Evolutionary conservation across 2,797 vertebrate species (phyloP), one percentile per base, ranked within the genome.

Genomic region (Psittacula derbiana): DNA sequence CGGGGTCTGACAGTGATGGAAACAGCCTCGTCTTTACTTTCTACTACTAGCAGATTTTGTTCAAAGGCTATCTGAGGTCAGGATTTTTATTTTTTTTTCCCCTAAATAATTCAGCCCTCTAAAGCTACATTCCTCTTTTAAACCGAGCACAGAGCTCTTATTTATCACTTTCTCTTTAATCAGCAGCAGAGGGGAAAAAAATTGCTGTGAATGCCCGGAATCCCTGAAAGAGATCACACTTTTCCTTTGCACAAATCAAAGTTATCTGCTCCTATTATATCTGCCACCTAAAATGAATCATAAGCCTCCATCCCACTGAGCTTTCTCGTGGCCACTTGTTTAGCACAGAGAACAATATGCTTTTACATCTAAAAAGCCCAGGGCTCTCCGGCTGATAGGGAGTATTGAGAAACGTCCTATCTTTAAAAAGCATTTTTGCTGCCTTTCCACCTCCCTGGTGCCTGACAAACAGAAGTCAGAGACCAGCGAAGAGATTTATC

Each of bases 101-200:
- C 18, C 61, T 58, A 80, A 96, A 64, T 55, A 87, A 90, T 38
- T 70, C 82, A 76, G 70, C 66, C 73, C 87, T 92, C 90, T 90
- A 80, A 93, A 94, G 83, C 71, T 50, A 79, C 85, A 14, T 82
- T 92, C 71, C 64, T 93, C 73, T 70, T 92, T 87, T 86, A 90
- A 79, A 79, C n/a, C 1, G 7, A 95, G 40, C 92, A 62, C 27
- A 52, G 79, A 86, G 67, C 64, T 80, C 81, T 88, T 93, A 83
- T 84, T 96, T 96, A 90, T 90, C 79, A 86, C 62, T 85, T 86
- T 92, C 74, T n/a, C 60, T 92, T 96, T 95, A 96, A 96, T 87
- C 83, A 91, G 78, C 70, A 88, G 60, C 55, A 84, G 60, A n/a
- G 93, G 44, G 92, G 82, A 61, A 93, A 73, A 93, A 94, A 92